phyloP scores from a whole-genome alignment of 2,113 vertebrate species.

The Cyprichromis sp. region DNA sequence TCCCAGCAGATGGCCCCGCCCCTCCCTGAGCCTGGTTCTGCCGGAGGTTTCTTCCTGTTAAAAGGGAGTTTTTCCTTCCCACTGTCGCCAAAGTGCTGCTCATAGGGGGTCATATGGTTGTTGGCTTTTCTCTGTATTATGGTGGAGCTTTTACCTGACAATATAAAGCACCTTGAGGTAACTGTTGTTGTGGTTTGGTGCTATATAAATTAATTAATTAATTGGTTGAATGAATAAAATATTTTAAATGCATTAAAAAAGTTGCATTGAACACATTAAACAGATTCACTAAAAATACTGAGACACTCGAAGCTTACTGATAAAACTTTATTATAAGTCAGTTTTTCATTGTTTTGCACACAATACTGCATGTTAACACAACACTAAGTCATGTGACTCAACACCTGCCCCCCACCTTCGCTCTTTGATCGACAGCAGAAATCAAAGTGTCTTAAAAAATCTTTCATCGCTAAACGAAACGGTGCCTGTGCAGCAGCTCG shows the following conservation, averaged over 20 bases:
- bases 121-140: neutral
- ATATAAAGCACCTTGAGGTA: rapidly evolving
- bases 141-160: neutral
- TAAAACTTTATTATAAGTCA: slow-evolving; percentile 29
- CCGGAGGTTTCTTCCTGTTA: rapidly evolving
- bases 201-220: rapidly evolving
- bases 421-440: neutral
- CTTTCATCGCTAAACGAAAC: rapidly evolving
- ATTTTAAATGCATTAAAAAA: neutral
- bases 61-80: neutral
- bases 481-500: neutral
- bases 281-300: neutral
- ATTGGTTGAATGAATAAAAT: neutral
- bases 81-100: neutral
- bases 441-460: neutral
- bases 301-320: neutral
- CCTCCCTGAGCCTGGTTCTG: neutral
- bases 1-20: neutral
- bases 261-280: neutral
- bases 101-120: neutral
- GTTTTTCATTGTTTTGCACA: slow-evolving; percentile 40
- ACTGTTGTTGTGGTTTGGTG: neutral
- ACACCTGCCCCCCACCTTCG: neutral
- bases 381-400: slow-evolving; percentile 2
- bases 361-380: slow-evolving; percentile 45